These are phyloP conservation scores for Tetramorium simillimum DNA, from an alignment of 1,140 invertebrate genomes.

Conservation along the genomic window DNA sequence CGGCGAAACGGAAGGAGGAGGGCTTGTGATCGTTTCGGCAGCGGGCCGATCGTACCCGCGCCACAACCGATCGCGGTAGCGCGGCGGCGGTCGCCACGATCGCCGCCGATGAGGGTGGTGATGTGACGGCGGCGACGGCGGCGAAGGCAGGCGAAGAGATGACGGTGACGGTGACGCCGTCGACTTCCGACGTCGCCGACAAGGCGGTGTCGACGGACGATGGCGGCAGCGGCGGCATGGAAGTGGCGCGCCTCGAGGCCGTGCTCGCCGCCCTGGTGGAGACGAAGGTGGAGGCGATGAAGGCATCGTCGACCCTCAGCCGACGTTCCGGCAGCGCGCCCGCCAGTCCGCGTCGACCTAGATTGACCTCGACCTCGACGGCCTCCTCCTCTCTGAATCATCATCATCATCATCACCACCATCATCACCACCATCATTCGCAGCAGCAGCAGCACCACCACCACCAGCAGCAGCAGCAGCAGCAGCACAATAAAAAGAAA, in stretches of 20 bases:
- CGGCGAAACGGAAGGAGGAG: constrained; percentile 14
- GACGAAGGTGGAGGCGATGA: constrained; percentile 86
- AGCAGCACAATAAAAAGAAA: constrained; percentile 64
- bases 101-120: constrained; percentile 43
- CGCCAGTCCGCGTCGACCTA: constrained; percentile 78
- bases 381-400: constrained; percentile 81
- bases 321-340: constrained; percentile 81
- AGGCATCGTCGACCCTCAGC: constrained; percentile 76
- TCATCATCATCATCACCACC: constrained; percentile 70
- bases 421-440: constrained; percentile 69
- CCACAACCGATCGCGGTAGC: constrained; percentile 7
- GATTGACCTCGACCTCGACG: constrained; percentile 83
- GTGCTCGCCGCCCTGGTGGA: constrained; percentile 88
- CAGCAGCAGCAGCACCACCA: constrained; percentile 40
- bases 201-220: constrained; percentile 90
- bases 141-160: constrained; percentile 69
- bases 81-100: constrained; percentile 27
- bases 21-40: constrained; percentile 66
- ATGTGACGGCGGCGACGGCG: constrained; percentile 63
- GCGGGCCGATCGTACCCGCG: constrained; percentile 61
- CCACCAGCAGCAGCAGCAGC: constrained; percentile 66
- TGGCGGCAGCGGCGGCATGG: constrained; percentile 80
- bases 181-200: constrained; percentile 87
- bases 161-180: constrained; percentile 82
- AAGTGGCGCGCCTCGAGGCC: constrained; percentile 88